Evolutionary conservation across 2,797 vertebrate genomes (phyloP).

Genomic region (Eulemur rubriventer): DNA sequence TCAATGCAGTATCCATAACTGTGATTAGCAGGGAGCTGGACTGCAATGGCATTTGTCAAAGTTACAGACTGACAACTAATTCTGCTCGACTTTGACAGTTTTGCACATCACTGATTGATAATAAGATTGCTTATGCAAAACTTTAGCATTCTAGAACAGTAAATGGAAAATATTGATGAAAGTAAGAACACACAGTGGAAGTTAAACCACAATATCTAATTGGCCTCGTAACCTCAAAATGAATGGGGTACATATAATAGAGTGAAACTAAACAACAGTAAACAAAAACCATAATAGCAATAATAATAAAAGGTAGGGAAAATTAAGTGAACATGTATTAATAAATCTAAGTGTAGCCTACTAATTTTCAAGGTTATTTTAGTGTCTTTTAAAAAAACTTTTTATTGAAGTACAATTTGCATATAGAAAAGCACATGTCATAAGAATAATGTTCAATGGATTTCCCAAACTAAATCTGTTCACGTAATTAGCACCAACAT

Average conservation of each 20-base stretch:
- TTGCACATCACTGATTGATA: slow-evolving; percentile 52
- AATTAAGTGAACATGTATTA: neutral
- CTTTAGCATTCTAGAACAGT: slow-evolving; percentile 52
- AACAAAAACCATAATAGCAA: neutral
- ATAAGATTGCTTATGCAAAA: slow-evolving; percentile 53
- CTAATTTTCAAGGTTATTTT: slow-evolving; percentile 32
- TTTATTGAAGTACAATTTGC: neutral
- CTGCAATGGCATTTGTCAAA: slow-evolving; percentile 53
- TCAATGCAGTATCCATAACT: slow-evolving; percentile 34
- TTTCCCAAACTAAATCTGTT: slow-evolving; percentile 12
- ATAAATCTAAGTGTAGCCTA: neutral
- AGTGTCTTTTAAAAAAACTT: neutral
- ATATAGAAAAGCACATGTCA: neutral
- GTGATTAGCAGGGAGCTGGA: slow-evolving; percentile 45
- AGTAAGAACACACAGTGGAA: slow-evolving; percentile 17
- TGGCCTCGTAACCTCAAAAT: slow-evolving; percentile 21
- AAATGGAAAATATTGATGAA: slow-evolving; percentile 29
- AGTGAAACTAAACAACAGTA: neutral
- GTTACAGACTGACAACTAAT: slow-evolving; percentile 49
- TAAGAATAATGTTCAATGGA: neutral
- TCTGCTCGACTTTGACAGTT: slow-evolving; percentile 58
- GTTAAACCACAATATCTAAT: slow-evolving; percentile 48
- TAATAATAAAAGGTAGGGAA: neutral
- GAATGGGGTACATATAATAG: neutral
- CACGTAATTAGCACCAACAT: neutral